Percentiles rank a stretch among this genome's conserved stretches.
Conservation (phyloP, 2,888 invertebrate genomes). For the Tyria jacobaeae region DNA sequence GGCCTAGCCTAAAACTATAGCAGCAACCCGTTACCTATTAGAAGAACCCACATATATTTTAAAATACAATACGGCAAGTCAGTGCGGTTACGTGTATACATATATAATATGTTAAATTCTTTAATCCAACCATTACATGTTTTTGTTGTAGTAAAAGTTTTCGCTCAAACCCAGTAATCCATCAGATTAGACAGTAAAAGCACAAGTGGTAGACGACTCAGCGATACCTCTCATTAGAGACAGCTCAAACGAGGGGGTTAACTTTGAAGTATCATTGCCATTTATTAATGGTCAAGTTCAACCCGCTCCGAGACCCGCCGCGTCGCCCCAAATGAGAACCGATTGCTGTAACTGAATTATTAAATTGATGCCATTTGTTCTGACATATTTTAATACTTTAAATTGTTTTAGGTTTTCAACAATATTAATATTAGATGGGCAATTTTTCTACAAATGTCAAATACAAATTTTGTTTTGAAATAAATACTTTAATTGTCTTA, state of each 20-base stretch:
- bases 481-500: not conserved
- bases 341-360: conserved; percentile 82
- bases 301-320: conserved; percentile 49
- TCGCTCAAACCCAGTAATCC: conserved; percentile 30
- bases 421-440: conserved; percentile 20
- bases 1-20: no score
- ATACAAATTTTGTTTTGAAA: not conserved
- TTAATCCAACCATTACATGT: conserved; percentile 10
- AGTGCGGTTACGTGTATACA: not conserved
- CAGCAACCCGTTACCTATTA: no score
- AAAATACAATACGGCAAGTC: no score
- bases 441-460: not conserved
- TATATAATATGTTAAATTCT: not conserved
- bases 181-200: conserved; percentile 44
- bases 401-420: conserved; percentile 36
- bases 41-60: no score
- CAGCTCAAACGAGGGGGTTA: conserved; percentile 71
- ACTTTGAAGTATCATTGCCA: conserved; percentile 85
- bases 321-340: conserved; percentile 72
- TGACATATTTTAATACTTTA: conserved; percentile 49
- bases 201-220: conserved; percentile 59
- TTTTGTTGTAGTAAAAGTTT: conserved; percentile 7
- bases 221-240: conserved; percentile 72
- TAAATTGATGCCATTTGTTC: conserved; percentile 80
- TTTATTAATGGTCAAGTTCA: conserved; percentile 85